Conservation (phyloP, 1,140 invertebrate species). For the Galleria mellonella region DNA sequence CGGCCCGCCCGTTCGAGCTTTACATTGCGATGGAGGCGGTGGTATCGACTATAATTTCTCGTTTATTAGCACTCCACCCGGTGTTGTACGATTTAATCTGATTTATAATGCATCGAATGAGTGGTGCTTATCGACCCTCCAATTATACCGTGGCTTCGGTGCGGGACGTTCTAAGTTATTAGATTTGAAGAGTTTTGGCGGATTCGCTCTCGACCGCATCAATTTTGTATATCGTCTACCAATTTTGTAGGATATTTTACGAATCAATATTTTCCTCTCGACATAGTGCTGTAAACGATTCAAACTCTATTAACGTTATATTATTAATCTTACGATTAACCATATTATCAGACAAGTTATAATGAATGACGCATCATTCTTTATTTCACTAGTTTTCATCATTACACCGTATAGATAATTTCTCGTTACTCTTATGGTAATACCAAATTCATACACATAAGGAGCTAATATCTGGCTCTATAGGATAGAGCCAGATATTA, state of each 20-base stretch:
- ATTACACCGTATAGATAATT: too few species aligned
- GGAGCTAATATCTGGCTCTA: too few species aligned
- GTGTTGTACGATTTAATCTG: constrained; percentile 14
- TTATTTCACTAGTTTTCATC: too few species aligned
- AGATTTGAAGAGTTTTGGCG: constrained; percentile 25
- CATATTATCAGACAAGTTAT: too few species aligned
- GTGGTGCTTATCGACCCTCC: constrained; percentile 12
- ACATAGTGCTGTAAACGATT: too few species aligned
- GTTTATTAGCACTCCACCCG: constrained; percentile 7
- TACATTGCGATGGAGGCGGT: constrained; percentile 2
- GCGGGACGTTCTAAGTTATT: constrained; percentile 16
- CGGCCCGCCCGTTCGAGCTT: constrained; percentile 3
- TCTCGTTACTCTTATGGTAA: too few species aligned
- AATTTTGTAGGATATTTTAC: constrained; percentile 10
- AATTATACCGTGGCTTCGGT: constrained; percentile 10
- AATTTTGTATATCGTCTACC: constrained; percentile 18
- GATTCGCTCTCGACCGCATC: constrained; percentile 15
- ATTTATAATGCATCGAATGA: constrained; percentile 21
- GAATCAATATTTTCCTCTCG: background rate
- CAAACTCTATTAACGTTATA: too few species aligned
- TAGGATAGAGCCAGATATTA: too few species aligned
- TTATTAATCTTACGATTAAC: too few species aligned
- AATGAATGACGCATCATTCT: too few species aligned
- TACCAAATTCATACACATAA: too few species aligned
- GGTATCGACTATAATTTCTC: constrained; percentile 9